phyloP scores from a whole-genome alignment of 1,140 invertebrate genomes.

The Apolygus lucorum region DNA sequence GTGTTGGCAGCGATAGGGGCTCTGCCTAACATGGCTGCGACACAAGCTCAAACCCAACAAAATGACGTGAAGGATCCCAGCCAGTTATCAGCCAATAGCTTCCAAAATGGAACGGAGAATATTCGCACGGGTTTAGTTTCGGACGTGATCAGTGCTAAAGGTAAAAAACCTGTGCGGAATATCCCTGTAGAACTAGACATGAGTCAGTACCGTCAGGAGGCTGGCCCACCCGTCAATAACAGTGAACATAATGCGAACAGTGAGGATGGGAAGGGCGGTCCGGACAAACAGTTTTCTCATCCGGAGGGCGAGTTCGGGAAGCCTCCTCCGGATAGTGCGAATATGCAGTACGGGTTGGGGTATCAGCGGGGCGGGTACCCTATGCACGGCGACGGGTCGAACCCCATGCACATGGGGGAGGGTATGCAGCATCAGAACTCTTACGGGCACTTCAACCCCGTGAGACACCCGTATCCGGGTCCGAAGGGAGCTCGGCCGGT shows the following conservation, averaged over 20 bases:
- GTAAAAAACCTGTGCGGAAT: slow-evolving; percentile 30
- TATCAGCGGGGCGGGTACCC: slow-evolving; percentile 29
- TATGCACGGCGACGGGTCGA: slow-evolving; percentile 28
- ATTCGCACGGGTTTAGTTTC: slow-evolving; percentile 38
- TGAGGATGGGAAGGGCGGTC: slow-evolving; percentile 38
- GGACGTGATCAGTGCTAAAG: slow-evolving; percentile 38
- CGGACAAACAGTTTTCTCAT: slow-evolving; percentile 39
- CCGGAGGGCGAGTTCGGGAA: slow-evolving; percentile 36
- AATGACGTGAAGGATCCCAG: slow-evolving; percentile 47
- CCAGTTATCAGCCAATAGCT: slow-evolving; percentile 37
- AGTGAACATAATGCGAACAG: slow-evolving; percentile 37
- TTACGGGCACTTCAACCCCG: slow-evolving; percentile 32
- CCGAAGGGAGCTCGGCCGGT: slow-evolving; percentile 24
- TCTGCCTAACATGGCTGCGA: slow-evolving; percentile 47
- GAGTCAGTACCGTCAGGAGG: slow-evolving; percentile 48
- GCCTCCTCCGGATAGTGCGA: slow-evolving; percentile 33
- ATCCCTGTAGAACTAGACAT: slow-evolving; percentile 36
- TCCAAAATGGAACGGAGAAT: slow-evolving; percentile 38
- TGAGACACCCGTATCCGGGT: slow-evolving; percentile 36
- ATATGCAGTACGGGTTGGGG: slow-evolving; percentile 34
- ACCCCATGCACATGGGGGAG: slow-evolving; percentile 28
- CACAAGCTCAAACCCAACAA: slow-evolving; percentile 50
- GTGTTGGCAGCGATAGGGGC: slow-evolving; percentile 37
- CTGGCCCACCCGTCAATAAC: slow-evolving; percentile 42
- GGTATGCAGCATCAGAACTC: slow-evolving; percentile 30